A percentile compares a stretch with the other conserved stretches of the same genome.
Conservation (phyloP, 2,113 vertebrate species). For the Pelobates fuscus region DNA sequence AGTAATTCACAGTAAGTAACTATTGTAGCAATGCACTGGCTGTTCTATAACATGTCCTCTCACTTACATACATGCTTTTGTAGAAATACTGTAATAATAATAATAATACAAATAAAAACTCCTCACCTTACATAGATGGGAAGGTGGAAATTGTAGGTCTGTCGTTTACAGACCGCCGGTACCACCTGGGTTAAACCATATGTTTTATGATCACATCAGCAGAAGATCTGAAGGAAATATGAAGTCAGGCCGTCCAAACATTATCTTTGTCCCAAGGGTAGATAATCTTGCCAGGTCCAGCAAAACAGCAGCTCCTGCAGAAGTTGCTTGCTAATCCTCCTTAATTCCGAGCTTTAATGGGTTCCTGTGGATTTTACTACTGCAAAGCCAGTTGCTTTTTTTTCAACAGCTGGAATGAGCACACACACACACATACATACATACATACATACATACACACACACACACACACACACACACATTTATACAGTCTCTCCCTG, state of each 20-base stretch:
- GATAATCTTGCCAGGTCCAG: not conserved
- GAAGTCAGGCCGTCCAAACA: not conserved
- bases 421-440: not conserved
- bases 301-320: not conserved
- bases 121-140: constrained; percentile 28
- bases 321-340: constrained; percentile 19
- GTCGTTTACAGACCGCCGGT: not conserved
- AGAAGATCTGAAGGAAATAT: not conserved
- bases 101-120: no score
- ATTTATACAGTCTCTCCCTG: not conserved
- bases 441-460: not conserved
- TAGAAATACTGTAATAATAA: no score
- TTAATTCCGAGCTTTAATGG: constrained; percentile 16
- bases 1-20: no score
- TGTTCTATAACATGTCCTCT: no score
- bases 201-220: constrained; percentile 1
- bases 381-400: constrained; percentile 5
- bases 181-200: not conserved
- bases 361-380: constrained; percentile 19
- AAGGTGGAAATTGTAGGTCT: not conserved
- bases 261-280: not conserved
- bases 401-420: constrained; percentile 27
- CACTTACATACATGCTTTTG: no score
- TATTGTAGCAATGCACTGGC: no score
- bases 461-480: not conserved